A percentile compares a stretch with the other conserved stretches of the same genome.
Evolutionary conservation across 35 echinoderm and acorn worm species (phyloP).

Genomic region (Strongylocentrotus purpuratus): DNA sequence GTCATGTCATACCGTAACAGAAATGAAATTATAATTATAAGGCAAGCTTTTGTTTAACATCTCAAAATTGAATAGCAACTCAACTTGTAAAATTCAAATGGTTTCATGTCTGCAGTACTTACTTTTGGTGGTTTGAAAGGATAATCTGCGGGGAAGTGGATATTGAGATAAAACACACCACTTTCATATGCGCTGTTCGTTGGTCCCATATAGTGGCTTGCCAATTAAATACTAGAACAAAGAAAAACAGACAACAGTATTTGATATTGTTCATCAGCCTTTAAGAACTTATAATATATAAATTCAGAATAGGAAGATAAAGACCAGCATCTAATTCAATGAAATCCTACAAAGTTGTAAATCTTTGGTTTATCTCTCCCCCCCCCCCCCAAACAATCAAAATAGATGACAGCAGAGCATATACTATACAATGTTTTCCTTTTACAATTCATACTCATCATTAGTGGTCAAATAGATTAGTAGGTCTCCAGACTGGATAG

Average conservation of each 20-base stretch:
- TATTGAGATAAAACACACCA: slow-evolving; percentile 91
- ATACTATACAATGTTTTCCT: too few species aligned
- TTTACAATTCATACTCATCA: too few species aligned
- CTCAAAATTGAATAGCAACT: too few species aligned
- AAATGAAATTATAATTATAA: too few species aligned
- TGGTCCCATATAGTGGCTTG: slow-evolving; percentile 98
- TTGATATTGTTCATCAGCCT: neutral
- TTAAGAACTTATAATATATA: neutral
- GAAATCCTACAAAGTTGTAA: neutral
- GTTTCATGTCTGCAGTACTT: slow-evolving; percentile 28
- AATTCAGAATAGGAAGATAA: neutral
- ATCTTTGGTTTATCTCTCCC: neutral
- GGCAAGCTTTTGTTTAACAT: too few species aligned
- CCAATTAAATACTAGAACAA: slow-evolving; percentile 89
- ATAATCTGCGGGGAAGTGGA: slow-evolving; percentile 98
- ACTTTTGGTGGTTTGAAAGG: slow-evolving; percentile 99
- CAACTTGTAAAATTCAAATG: too few species aligned
- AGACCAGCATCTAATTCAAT: neutral
- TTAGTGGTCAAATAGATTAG: too few species aligned
- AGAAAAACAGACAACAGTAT: slow-evolving; percentile 30
- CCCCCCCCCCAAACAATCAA: too few species aligned
- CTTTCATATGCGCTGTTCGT: slow-evolving; percentile 81
- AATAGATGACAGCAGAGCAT: too few species aligned
- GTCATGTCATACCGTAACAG: too few species aligned
- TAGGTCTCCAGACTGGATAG: too few species aligned